Evolutionary conservation across 2,888 invertebrate genomes (phyloP).

Genomic region (Graphium colonna): DNA sequence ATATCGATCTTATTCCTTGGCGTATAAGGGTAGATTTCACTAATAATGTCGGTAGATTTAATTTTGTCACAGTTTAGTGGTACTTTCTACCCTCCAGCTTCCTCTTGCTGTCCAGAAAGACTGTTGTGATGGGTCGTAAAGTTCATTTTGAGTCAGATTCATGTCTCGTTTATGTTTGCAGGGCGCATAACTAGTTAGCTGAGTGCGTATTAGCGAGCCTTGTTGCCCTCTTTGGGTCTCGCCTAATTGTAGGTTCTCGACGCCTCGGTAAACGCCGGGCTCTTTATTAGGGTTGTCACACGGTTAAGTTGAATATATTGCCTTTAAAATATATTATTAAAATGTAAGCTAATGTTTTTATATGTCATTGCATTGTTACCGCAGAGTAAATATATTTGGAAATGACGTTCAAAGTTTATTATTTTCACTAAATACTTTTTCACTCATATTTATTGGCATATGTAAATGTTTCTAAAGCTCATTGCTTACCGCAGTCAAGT

Average conservation of each 20-base stretch:
- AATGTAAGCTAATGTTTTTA: too few relatives aligned
- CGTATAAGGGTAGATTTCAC: conserved; percentile 30
- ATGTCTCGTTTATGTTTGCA: conserved; percentile 32
- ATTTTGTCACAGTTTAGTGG: conserved; percentile 39
- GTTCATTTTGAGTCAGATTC: conserved; percentile 31
- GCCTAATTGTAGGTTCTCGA: conserved; percentile 77
- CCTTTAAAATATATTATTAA: too few relatives aligned
- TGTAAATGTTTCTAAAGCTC: too few relatives aligned
- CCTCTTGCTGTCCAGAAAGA: conserved; percentile 14
- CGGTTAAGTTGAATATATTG: too few relatives aligned
- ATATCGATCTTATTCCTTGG: neutral
- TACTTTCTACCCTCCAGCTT: conserved; percentile 44
- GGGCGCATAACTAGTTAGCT: conserved; percentile 60
- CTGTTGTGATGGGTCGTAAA: conserved; percentile 27
- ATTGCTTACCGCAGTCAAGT: too few relatives aligned
- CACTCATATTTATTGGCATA: too few relatives aligned
- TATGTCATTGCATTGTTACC: too few relatives aligned
- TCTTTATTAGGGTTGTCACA: conserved; percentile 55
- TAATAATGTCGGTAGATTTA: conserved; percentile 26
- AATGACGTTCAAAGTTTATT: too few relatives aligned
- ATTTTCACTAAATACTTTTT: too few relatives aligned
- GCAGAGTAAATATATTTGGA: too few relatives aligned
- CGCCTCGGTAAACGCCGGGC: conserved; percentile 60
- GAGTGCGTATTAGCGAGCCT: conserved; percentile 66
- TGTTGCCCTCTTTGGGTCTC: conserved; percentile 58